Base-by-base conservation (phyloP, 1,140 invertebrate species). In the Antheraea pernyi region DNA sequence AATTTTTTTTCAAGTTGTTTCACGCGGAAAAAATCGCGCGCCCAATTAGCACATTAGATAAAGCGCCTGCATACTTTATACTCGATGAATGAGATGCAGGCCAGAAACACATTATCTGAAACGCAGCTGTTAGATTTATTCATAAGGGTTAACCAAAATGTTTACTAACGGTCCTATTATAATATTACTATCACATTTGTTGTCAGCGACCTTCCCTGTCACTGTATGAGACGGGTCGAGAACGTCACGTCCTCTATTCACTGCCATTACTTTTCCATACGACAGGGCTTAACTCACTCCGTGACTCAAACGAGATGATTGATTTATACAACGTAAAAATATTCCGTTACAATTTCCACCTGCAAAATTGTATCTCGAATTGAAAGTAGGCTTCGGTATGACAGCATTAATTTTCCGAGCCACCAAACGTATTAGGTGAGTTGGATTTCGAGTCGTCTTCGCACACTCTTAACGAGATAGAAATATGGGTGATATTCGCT, bases 341-440 rank as follows among this genome's bases (percentile, higher is more conserved):
- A 58, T 65, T 72, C 65, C 48, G 59, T 69, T 65, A 69, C 69
- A 71, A 64, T 72, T 71, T 58, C 46, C 59, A 70, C 66, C 65
- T 71, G 61, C n/a, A 71, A 77, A 73, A 75, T 77, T 72, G 72
- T 72, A 73, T 48, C 66, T 73, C 59, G 72, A 72, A 73, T 77
- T 65, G 69, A 73, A 75, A 73, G 62, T 71, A 72, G 76, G 71
- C 67, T 75, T 74, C 53, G 53, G 59, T 53, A 70, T 75, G 76
- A 75, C 76, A 78, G 70, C 67, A 78, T 78, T 78, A 78, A 78
- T 78, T 78, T 78, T 73, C 71, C 76, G 65, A 68, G 68, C 62
- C 63, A 62, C 18, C 65, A 70, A 67, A 2, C 39, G 42, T 30
- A 13, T n/a, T 10, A 10, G 19, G 19, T 18, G 7, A 0, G 3